Conservation (phyloP, 2,888 invertebrate genomes). For the Linnaemya vulpina region DNA sequence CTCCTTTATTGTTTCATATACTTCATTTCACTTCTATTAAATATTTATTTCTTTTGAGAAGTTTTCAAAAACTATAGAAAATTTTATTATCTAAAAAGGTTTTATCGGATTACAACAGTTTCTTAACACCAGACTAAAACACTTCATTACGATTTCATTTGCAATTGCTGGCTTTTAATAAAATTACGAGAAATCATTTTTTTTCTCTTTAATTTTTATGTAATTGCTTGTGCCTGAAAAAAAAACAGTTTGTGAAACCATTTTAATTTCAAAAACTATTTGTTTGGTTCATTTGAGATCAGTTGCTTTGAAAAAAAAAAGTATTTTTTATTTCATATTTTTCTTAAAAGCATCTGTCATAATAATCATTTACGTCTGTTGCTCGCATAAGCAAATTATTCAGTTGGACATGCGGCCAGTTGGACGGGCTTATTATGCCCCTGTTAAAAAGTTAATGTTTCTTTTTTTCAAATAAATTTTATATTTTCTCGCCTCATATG, state of each 20-base stretch:
- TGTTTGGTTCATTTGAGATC: constrained; percentile 34
- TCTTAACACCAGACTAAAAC: not conserved
- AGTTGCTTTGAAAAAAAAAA: constrained; percentile 3
- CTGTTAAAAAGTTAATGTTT: not conserved
- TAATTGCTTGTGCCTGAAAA: not conserved
- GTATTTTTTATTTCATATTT: constrained; percentile 40
- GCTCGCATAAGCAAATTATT: constrained; percentile 7
- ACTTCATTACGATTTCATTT: not conserved
- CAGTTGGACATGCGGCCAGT: not conserved
- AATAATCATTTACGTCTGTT: constrained; percentile 30
- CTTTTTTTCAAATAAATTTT: not conserved
- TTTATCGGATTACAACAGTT: not conserved
- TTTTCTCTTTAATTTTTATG: constrained; percentile 17
- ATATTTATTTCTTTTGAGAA: not conserved
- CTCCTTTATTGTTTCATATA: not conserved
- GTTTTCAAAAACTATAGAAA: not conserved
- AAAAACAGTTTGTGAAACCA: constrained; percentile 7
- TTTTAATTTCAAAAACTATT: constrained; percentile 19
- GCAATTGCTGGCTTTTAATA: constrained; percentile 21
- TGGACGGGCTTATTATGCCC: constrained; percentile 15
- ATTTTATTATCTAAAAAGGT: not conserved
- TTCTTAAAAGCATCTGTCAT: constrained; percentile 57
- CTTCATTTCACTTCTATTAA: not conserved
- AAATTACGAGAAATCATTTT: not conserved
- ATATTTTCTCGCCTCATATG: constrained; percentile 1